Conservation (phyloP, 1,140 invertebrate genomes). For the Periplaneta americana region DNA sequence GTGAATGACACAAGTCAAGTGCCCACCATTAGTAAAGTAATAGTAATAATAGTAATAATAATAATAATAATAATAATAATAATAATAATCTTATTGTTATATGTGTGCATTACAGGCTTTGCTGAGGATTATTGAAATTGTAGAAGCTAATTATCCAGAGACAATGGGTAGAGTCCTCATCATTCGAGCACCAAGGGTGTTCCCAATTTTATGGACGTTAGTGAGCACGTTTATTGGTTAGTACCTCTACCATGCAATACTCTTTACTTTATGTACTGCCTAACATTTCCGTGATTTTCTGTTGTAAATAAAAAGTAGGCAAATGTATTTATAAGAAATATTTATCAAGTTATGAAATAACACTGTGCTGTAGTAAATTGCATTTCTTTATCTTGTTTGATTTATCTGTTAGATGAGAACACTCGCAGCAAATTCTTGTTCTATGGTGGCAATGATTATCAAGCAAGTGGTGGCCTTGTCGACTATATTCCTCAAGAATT, state of each 20-base stretch:
- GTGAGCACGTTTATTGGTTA: conserved; percentile 91
- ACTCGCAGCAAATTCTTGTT: conserved; percentile 93
- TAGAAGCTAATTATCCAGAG: conserved; percentile 94
- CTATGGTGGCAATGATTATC: conserved; percentile 83
- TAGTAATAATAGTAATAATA: too few relatives aligned
- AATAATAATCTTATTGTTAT: neutral
- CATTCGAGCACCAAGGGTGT: conserved; percentile 84
- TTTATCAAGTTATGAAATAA: too few relatives aligned
- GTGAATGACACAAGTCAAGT: too few relatives aligned
- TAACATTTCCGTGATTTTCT: too few relatives aligned
- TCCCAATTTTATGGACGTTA: conserved; percentile 95
- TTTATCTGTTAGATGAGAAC: conserved; percentile 70
- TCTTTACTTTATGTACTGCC: too few relatives aligned
- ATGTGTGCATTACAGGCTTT: conserved; percentile 49
- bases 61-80: too few relatives aligned
- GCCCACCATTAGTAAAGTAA: too few relatives aligned
- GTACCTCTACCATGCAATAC: too few relatives aligned
- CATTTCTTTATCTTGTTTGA: too few relatives aligned
- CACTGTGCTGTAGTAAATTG: too few relatives aligned
- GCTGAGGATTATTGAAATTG: conserved; percentile 90
- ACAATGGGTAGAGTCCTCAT: conserved; percentile 86
- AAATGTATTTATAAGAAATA: too few relatives aligned
- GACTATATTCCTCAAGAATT: conserved; percentile 84
- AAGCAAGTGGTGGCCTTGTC: conserved; percentile 66
- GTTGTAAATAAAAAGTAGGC: too few relatives aligned